Base-by-base conservation (phyloP, 2,797 vertebrate species). In the Nothura maculosa region DNA sequence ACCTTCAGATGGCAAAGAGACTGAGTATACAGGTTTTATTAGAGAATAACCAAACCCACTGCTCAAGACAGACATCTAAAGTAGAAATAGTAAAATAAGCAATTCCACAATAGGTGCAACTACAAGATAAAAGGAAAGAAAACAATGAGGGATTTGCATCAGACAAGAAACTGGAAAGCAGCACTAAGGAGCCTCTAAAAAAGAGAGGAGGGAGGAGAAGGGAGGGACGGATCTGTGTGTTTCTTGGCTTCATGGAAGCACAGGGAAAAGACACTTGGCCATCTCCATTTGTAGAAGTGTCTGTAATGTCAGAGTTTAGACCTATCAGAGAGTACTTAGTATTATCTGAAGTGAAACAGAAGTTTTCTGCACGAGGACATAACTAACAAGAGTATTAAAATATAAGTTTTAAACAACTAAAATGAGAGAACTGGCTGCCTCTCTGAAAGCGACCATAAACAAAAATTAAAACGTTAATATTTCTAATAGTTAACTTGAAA, bases 121-220 rank as follows among this genome's bases (percentile, higher is more conserved):
- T 17, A 50, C 64, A 57, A 6, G 22, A 5, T 1, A 61, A 6
- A 61, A 50, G 34, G 24, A 61, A 34, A 14, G 13, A 47, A 55
- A 48, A 76, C 6, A 73, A 55, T 1, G n/a, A 10, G 3, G 13
- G 5, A 17, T 57, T 68, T 87, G 38, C 7, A 55, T 47, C 34
- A 85, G 43, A 58, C 27, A 87, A 75, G n/a, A 66, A 89, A 73
- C 4, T n/a, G 10, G 25, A 40, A 16, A 54, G 28, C 74, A 80
- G 82, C 12, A 84, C 2, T 14, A 64, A 30, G 3, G 80, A 4
- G 17, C 25, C 22, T 87, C 34, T 57, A 54, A 62, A 67, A 38
- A 9, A 28, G 66, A 27, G 9, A 28, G 17, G 50, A 28, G 27
- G 27, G 19, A 9, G 81, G 66, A 12, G 52, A 85, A 60, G 11